phyloP scores from a whole-genome alignment of 2,797 vertebrate species.

The Oceanodroma leucorhoa region DNA sequence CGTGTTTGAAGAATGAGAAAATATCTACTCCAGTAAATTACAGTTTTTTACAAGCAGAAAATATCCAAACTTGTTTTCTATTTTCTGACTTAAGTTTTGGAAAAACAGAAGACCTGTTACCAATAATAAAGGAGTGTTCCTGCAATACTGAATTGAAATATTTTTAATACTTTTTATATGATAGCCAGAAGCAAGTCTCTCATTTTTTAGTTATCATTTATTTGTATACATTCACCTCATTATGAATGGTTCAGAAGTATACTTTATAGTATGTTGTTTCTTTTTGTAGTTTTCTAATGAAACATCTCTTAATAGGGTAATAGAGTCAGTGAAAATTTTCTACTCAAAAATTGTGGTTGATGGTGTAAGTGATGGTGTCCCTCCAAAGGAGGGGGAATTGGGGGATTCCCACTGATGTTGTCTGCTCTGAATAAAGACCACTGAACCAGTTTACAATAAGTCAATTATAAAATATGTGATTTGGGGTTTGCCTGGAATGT shows the following conservation, averaged over 20 bases:
- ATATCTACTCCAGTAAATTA: neutral
- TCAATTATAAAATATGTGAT: neutral
- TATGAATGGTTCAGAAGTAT: neutral
- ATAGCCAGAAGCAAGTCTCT: neutral
- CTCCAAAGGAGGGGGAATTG: neutral
- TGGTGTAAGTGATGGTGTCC: neutral
- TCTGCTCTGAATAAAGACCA: neutral
- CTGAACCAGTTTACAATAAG: neutral
- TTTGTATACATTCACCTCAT: neutral
- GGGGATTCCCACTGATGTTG: neutral
- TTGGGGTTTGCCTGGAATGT: neutral
- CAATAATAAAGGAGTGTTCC: neutral
- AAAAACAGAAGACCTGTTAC: neutral
- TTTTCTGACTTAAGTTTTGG: neutral
- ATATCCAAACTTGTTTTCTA: neutral
- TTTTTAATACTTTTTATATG: neutral
- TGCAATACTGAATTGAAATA: neutral
- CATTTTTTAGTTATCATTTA: neutral
- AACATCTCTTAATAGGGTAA: neutral
- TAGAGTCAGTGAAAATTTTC: neutral
- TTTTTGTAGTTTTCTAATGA: neutral
- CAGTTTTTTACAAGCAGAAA: neutral
- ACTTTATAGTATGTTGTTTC: neutral
- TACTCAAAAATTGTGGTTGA: neutral
- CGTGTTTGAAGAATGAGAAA: neutral